These are phyloP conservation scores for Brachyopa scutellaris DNA, from an alignment of 2,888 invertebrate genomes.

Conservation along the genomic window DNA sequence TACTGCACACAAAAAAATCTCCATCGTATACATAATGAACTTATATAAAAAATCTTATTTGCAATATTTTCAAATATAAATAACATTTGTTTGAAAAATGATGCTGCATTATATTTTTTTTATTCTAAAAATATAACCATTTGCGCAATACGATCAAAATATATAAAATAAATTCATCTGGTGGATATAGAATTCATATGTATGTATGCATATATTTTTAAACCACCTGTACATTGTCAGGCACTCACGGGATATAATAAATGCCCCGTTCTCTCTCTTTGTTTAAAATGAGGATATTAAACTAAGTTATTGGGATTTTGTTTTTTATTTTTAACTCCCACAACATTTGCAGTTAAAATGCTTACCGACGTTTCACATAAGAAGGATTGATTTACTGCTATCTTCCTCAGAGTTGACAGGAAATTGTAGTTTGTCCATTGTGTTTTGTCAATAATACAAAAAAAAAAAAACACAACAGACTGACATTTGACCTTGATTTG, in stretches of 20 bases:
- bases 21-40: too few relatives aligned
- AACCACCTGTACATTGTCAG: conserved; percentile 4
- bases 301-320: neutral
- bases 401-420: neutral
- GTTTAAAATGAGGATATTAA: neutral
- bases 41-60: conserved; percentile 7
- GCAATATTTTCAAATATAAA: conserved; percentile 12
- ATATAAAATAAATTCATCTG: neutral
- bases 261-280: neutral
- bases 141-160: conserved; percentile 28
- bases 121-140: conserved; percentile 19
- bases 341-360: too few relatives aligned
- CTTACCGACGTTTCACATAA: conserved; percentile 3
- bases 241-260: neutral
- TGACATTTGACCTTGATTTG: conserved; percentile 7
- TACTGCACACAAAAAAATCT: neutral
- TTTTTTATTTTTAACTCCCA: neutral
- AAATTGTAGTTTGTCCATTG: neutral
- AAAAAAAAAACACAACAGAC: neutral
- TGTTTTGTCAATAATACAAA: too few relatives aligned
- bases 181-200: neutral
- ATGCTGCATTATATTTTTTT: neutral
- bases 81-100: neutral
- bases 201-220: too few relatives aligned
- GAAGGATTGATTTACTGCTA: neutral